phyloP scores from a whole-genome alignment of 2,113 vertebrate genomes.

The Ibidorhyncha struthersii region DNA sequence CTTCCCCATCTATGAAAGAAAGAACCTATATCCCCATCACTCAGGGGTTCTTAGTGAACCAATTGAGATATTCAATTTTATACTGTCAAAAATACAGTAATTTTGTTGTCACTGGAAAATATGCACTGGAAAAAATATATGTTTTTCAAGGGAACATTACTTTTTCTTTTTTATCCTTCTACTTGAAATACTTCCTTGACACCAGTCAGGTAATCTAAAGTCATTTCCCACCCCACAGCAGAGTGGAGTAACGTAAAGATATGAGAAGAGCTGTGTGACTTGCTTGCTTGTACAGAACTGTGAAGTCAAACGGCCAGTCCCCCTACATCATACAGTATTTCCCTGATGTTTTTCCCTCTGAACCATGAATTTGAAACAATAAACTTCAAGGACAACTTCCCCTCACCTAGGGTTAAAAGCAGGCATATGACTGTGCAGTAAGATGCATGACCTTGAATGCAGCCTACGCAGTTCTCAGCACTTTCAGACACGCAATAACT shows the following conservation, averaged over 20 bases:
- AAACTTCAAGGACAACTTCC: neutral
- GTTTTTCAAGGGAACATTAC: neutral
- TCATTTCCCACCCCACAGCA: neutral
- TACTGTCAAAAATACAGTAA: neutral
- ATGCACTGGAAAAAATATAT: neutral
- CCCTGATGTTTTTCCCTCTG: neutral
- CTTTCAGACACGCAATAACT: neutral
- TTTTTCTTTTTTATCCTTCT: neutral
- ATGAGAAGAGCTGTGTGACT: accelerated
- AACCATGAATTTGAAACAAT: neutral
- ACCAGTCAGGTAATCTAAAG: neutral
- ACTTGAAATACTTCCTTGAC: neutral
- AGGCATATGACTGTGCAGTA: neutral
- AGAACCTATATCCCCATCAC: neutral
- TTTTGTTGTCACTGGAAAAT: neutral
- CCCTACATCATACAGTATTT: neutral
- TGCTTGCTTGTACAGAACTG: neutral
- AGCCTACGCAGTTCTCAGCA: neutral
- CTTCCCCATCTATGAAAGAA: neutral
- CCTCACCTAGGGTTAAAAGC: neutral
- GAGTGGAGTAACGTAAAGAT: neutral
- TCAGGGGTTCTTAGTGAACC: neutral
- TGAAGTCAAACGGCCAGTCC: neutral
- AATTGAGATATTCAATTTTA: neutral
- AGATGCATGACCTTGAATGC: neutral